These are phyloP conservation scores for Colistium nudipinnis DNA, from an alignment of 2,113 vertebrate genomes.

Conservation along the genomic window DNA sequence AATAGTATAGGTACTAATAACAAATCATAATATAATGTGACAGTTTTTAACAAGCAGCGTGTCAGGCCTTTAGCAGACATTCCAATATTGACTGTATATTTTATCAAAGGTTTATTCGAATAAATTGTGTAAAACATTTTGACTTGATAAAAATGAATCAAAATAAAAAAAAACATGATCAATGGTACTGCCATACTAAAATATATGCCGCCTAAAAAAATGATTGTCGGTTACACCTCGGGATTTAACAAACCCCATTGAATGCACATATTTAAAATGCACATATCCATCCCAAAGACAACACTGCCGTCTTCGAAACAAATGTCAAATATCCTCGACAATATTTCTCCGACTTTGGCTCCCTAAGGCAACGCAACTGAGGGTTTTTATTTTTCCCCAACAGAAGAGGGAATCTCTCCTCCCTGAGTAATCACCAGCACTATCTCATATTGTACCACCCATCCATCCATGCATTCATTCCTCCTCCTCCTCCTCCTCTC, in stretches of 20 bases:
- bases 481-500: not conserved
- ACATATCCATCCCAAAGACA: conserved; percentile 1
- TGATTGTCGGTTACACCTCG: not conserved
- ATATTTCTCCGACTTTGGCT: conserved; percentile 22
- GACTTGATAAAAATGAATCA: not conserved
- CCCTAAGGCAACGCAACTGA: not conserved
- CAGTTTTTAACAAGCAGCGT: not conserved
- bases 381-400: conserved; percentile 9
- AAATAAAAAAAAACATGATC: too few species aligned
- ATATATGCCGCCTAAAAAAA: not conserved
- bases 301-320: conserved; percentile 25
- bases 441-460: conserved; percentile 24
- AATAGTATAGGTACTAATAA: not conserved
- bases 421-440: conserved; percentile 11
- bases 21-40: not conserved
- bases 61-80: not conserved
- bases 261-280: conserved; percentile 2
- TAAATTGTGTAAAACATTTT: not conserved
- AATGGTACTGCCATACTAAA: not conserved
- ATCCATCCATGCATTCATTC: not conserved
- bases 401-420: conserved; percentile 32
- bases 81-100: too few species aligned
- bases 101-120: too few species aligned
- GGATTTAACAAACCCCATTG: not conserved
- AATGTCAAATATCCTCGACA: conserved; percentile 20